Percentiles rank a stretch among this genome's conserved stretches.
phyloP scores from a whole-genome alignment of 2,113 vertebrate species.

The Pomatorhinus ruficollis region DNA sequence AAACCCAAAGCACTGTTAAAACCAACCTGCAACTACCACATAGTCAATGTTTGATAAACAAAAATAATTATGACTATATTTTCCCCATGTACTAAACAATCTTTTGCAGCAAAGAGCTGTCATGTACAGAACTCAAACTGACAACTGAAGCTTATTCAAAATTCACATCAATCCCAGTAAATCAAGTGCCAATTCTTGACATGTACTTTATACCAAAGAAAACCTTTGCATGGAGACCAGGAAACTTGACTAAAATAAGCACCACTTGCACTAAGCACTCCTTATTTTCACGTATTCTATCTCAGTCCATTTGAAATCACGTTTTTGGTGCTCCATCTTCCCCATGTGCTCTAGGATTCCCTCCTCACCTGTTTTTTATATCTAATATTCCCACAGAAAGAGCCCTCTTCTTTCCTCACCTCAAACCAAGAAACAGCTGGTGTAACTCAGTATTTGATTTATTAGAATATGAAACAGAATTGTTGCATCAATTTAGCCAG shows the following conservation, averaged over 20 bases:
- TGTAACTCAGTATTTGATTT: neutral
- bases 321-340: neutral
- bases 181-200: neutral
- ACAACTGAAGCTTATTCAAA: neutral
- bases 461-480: neutral
- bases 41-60: neutral
- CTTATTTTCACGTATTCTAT: fast-evolving
- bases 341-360: neutral
- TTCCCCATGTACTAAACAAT: neutral
- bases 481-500: neutral
- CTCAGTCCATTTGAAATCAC: neutral
- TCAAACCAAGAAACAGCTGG: neutral
- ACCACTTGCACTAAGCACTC: neutral
- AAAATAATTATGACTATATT: neutral
- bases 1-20: neutral
- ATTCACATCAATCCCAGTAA: neutral
- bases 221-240: neutral
- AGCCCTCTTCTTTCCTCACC: neutral
- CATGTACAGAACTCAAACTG: neutral
- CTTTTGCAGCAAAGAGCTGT: neutral
- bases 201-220: neutral
- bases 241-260: neutral
- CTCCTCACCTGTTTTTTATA: neutral
- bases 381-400: neutral
- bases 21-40: neutral